Conservation (phyloP, 2,797 vertebrate species). For the Myotis daubentonii region DNA sequence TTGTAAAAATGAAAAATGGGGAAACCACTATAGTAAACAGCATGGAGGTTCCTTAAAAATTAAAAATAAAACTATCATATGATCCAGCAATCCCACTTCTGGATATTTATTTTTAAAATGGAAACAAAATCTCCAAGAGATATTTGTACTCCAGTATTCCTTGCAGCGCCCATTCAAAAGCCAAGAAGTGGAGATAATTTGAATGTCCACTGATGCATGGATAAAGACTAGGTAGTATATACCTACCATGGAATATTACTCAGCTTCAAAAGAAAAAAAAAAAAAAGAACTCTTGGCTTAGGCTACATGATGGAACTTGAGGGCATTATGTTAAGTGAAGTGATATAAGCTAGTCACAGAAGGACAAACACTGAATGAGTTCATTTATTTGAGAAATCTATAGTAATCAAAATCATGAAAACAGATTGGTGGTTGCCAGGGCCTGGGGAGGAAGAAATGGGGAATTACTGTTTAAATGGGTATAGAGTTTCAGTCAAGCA, state of each 20-base stretch:
- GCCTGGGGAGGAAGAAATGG: neutral
- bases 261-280: neutral
- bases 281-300: neutral
- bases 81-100: neutral
- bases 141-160: neutral
- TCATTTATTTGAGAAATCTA: neutral
- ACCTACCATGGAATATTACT: neutral
- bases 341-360: neutral
- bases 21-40: neutral
- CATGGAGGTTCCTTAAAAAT: neutral
- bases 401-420: neutral
- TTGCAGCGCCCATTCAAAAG: neutral
- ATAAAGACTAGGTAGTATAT: neutral
- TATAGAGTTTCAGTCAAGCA: neutral
- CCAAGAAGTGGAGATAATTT: neutral
- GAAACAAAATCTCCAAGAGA: conserved; percentile 22
- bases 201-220: neutral
- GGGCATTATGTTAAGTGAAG: neutral
- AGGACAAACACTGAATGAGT: neutral
- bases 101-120: neutral
- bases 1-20: neutral
- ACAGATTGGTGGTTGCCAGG: neutral
- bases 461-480: neutral
- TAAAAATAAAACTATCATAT: neutral
- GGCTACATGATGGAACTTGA: neutral